Base-by-base conservation (phyloP, 2,888 invertebrate species). In the Agapetus fuscipes region DNA sequence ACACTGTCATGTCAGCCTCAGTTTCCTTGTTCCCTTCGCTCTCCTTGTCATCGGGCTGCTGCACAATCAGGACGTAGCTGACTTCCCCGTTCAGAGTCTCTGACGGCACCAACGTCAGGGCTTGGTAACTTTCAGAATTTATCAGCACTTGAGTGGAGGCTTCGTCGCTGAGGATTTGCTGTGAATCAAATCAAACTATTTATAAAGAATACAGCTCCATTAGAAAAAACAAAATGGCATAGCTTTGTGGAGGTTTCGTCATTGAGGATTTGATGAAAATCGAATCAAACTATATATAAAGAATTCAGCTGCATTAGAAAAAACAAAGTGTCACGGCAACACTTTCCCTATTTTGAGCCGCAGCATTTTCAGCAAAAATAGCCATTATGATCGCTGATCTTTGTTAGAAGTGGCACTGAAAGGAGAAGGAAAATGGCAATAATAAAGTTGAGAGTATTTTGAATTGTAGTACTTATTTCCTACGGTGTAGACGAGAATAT, bases 1-100 rank as follows among this genome's bases (percentile, higher is more conserved):
- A 85, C 3, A 85, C 82, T 66, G 44, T 38, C 14, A 62, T 52
- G 49, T 76, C 74, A 0, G 67, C 64, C 12, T 53, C 53, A 2
- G 56, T 56, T 20, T 58, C 61, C 27, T 61, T 59, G 42, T 61
- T 59, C 36, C 60, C 60, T 39, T 62, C 59, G 42, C 60, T 59
- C 36, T 60, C 60, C 39, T 62, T 59, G 5, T 73, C 74, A 37
- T 73, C 76, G 3, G 79, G 78, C 51, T 83, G 82, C 53, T 83
- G 83, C 9, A 91, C 86, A 39, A 91, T 87, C 10, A 91, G 71
- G 0, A 93, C 86, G 55, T 90, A 91, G 63, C 86, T 88, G 24
- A 90, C 77, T 64, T 90, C 89, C 1, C 83, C 84, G 16, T 77
- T 74, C 51, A 75, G 76, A 1, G 74, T 72, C 48, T 85, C 83